A percentile compares a stretch with the other conserved stretches of the same genome.
Conservation (phyloP, 2,888 invertebrate genomes). For the Pollenia griseotomentosa region DNA sequence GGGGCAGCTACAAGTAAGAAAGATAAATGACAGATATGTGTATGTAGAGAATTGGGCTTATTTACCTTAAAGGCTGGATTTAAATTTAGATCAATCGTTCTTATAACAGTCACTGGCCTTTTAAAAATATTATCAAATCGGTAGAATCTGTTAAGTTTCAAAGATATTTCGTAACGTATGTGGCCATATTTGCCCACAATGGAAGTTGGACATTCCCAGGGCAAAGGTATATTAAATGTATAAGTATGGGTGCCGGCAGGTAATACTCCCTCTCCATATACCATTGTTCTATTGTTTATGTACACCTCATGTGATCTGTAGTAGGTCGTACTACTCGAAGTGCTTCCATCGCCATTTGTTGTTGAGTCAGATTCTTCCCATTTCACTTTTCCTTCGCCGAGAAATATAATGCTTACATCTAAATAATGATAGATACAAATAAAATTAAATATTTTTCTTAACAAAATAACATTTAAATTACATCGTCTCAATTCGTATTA, state of each 20-base stretch:
- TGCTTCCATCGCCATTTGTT: conserved; percentile 42
- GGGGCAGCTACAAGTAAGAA: conserved; percentile 69
- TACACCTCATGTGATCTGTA: conserved; percentile 73
- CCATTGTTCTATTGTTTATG: conserved; percentile 66
- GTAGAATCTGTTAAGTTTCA: conserved; percentile 91
- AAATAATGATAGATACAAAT: neutral
- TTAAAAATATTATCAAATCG: conserved; percentile 85
- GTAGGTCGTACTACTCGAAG: conserved; percentile 61
- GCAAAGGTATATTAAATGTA: conserved; percentile 75
- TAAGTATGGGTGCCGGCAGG: conserved; percentile 76
- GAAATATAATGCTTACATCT: conserved; percentile 76
- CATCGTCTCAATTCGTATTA: too few species aligned
- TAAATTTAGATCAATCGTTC: conserved; percentile 91
- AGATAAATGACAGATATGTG: neutral
- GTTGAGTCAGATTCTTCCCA: conserved; percentile 72
- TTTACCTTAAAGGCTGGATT: conserved; percentile 87
- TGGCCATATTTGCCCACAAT: conserved; percentile 90
- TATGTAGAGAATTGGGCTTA: neutral
- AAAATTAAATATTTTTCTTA: neutral
- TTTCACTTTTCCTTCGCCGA: conserved; percentile 75
- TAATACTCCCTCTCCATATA: conserved; percentile 68
- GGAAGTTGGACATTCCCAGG: conserved; percentile 75
- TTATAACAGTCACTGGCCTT: conserved; percentile 88
- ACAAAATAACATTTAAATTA: neutral
- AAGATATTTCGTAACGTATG: conserved; percentile 90